phyloP scores from a whole-genome alignment of 2,888 invertebrate genomes.

The Tinea trinotella region DNA sequence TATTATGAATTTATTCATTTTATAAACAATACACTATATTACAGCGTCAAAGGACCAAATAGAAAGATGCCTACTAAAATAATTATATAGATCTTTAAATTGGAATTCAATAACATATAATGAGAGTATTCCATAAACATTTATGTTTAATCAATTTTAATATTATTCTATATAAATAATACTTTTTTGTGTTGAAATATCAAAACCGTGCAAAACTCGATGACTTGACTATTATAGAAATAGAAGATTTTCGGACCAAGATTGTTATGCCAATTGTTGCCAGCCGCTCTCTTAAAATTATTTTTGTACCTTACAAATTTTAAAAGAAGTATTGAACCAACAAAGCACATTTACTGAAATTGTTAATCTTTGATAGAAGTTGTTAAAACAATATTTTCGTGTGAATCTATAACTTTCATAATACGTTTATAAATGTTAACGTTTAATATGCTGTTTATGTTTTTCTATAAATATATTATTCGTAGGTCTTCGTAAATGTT shows the following conservation, averaged over 20 bases:
- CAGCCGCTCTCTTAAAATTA: background rate
- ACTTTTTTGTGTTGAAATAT: too few relatives aligned
- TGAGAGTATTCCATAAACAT: too few relatives aligned
- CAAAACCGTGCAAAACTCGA: too few relatives aligned
- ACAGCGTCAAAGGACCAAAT: too few relatives aligned
- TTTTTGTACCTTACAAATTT: slow-evolving; percentile 1
- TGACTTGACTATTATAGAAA: too few relatives aligned
- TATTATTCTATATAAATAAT: too few relatives aligned
- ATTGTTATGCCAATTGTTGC: background rate
- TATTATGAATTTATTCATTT: background rate
- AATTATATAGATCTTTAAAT: too few relatives aligned
- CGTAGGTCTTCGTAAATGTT: background rate
- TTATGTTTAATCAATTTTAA: too few relatives aligned
- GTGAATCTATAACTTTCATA: slow-evolving; percentile 3
- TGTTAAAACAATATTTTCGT: background rate
- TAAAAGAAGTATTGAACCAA: background rate
- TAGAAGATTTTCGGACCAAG: background rate
- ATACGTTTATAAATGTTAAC: slow-evolving; percentile 8
- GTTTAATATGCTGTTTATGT: background rate
- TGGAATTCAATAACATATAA: too few relatives aligned
- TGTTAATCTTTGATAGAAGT: slow-evolving; percentile 41
- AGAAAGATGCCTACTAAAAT: too few relatives aligned
- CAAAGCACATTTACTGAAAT: background rate
- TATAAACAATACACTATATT: background rate
- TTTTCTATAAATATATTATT: slow-evolving; percentile 11